phyloP scores from a whole-genome alignment of 2,797 vertebrate genomes.

The Hybognathus amarus region DNA sequence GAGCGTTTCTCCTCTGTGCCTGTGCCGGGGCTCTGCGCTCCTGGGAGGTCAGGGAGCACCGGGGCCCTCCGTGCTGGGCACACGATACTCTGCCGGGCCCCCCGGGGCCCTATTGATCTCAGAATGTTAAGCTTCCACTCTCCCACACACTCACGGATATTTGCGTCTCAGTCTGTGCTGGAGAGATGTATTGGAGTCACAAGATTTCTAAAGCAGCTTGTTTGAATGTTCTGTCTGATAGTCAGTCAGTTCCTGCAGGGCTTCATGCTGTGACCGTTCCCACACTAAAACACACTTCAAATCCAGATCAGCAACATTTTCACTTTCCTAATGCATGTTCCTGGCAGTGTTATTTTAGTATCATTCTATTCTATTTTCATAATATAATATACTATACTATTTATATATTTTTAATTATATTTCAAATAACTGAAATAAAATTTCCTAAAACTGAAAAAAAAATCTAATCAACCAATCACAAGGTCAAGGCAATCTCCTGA shows the following conservation, averaged over 20 bases:
- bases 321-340: neutral
- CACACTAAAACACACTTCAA: neutral
- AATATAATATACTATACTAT: neutral
- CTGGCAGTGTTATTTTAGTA: neutral
- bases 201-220: conserved; percentile 35
- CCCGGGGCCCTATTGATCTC: conserved; percentile 45
- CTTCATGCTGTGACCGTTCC: conserved; percentile 23
- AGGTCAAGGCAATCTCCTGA: no score
- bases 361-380: neutral
- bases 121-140: conserved; percentile 40
- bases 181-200: conserved; percentile 23
- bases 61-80: conserved; percentile 38
- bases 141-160: conserved; percentile 47
- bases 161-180: conserved; percentile 45
- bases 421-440: no score
- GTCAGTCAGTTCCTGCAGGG: conserved; percentile 29
- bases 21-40: neutral
- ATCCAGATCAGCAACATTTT: neutral
- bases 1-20: neutral
- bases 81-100: neutral
- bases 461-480: no score
- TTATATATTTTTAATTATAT: no score
- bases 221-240: conserved; percentile 31
- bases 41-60: conserved; percentile 29
- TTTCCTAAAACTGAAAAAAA: no score